phyloP scores from a whole-genome alignment of 2,797 vertebrate genomes.

The Sebastiscus albofasciatus region DNA sequence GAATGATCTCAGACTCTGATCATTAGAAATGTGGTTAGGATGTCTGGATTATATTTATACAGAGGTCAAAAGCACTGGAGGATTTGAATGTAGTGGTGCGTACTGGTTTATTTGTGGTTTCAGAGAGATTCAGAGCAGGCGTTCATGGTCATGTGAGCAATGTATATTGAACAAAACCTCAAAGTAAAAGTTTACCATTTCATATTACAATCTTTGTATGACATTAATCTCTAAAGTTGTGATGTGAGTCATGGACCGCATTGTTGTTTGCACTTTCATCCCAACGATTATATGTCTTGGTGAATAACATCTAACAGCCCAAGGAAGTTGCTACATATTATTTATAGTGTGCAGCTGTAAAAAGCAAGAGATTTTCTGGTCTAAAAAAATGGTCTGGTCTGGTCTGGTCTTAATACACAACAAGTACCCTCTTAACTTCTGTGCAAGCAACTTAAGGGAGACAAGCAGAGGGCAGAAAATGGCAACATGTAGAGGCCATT shows the following conservation, averaged over 20 bases:
- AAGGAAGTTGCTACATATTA: neutral
- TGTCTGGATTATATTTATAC: neutral
- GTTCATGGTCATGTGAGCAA: neutral
- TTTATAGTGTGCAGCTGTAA: neutral
- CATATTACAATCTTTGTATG: neutral
- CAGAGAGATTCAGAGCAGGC: neutral
- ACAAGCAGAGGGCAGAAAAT: neutral
- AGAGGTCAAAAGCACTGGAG: neutral
- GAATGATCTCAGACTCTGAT: neutral
- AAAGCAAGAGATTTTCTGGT: neutral
- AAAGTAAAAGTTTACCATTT: neutral
- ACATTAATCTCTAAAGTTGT: neutral
- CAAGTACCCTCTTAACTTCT: neutral
- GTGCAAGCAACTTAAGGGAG: neutral
- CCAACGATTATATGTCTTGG: neutral
- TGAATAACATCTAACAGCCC: neutral
- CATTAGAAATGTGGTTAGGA: constrained; percentile 11
- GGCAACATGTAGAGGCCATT: neutral
- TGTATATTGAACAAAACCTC: neutral
- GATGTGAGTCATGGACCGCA: neutral
- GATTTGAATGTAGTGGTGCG: neutral
- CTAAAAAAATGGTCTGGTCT: neutral
- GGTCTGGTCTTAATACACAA: too few relatives aligned
- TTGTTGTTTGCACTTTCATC: neutral
- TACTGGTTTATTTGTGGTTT: neutral